Evolutionary conservation across 1,140 invertebrate genomes (phyloP).

Genomic region (Pomacea maculata): DNA sequence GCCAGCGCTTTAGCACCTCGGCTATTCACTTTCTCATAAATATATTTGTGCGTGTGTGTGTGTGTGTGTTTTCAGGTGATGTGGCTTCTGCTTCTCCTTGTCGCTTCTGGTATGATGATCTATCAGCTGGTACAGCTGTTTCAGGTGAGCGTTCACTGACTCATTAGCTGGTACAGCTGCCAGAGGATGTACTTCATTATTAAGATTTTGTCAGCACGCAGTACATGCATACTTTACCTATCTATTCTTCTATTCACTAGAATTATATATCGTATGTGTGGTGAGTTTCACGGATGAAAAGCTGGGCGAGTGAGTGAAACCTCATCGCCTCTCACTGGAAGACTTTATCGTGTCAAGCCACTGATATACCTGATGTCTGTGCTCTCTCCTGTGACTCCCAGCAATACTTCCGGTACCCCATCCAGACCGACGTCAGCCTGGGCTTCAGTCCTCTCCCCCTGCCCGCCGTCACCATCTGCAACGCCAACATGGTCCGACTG

Average conservation of each 20-base stretch:
- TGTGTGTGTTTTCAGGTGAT: neutral
- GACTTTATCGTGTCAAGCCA: too few relatives aligned
- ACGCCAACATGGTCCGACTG: neutral
- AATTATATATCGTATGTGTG: too few relatives aligned
- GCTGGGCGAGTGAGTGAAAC: neutral
- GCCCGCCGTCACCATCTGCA: conserved; percentile 17
- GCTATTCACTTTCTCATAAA: too few relatives aligned
- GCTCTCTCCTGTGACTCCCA: neutral
- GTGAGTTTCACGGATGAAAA: neutral
- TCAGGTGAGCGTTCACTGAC: neutral
- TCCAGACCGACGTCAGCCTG: conserved; percentile 1
- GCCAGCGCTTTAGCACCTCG: too few relatives aligned
- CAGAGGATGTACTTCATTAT: neutral
- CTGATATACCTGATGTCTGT: too few relatives aligned
- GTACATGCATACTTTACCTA: too few relatives aligned
- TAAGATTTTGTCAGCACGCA: too few relatives aligned
- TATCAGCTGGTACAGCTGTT: conserved; percentile 2
- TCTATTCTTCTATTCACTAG: too few relatives aligned
- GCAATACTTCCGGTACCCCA: conserved; percentile 2
- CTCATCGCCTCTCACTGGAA: too few relatives aligned
- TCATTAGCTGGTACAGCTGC: too few relatives aligned
- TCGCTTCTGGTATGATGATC: neutral
- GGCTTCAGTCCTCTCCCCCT: conserved; percentile 14
- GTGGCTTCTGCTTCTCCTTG: conserved; percentile 1
- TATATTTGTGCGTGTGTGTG: neutral